Percentiles rank a stretch among this genome's conserved stretches.
Evolutionary conservation across 2,888 invertebrate genomes (phyloP).

Genomic region (Thyatira batis): DNA sequence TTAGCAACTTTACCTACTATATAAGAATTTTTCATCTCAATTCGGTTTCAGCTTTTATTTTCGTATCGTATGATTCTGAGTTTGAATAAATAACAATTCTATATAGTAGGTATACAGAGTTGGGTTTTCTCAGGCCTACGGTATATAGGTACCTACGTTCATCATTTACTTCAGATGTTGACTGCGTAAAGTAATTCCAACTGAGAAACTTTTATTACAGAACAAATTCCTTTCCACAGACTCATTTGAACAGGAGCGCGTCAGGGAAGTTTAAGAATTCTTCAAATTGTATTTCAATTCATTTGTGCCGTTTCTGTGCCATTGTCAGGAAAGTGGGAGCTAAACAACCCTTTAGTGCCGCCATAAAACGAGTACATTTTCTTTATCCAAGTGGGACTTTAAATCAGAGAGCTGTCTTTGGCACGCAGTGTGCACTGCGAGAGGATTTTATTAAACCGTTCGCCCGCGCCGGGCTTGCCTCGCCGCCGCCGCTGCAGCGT

Average conservation of each 20-base stretch:
- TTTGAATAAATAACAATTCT: too few relatives aligned
- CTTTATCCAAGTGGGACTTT: conserved; percentile 31
- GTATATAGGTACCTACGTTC: background rate
- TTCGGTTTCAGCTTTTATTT: too few relatives aligned
- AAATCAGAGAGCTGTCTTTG: conserved; percentile 40
- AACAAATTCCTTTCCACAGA: background rate
- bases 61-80: too few relatives aligned
- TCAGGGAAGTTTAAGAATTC: background rate
- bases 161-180: background rate
- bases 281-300: background rate
- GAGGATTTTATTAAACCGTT: conserved; percentile 36
- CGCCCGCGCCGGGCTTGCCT: background rate
- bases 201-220: background rate
- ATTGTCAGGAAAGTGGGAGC: conserved; percentile 28
- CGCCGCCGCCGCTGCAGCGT: background rate
- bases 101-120: too few relatives aligned
- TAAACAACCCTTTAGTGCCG: conserved; percentile 23
- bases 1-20: too few relatives aligned
- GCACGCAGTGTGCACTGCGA: conserved; percentile 25
- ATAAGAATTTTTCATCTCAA: too few relatives aligned
- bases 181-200: background rate
- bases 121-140: background rate
- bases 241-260: background rate
- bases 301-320: background rate
- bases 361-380: conserved; percentile 38